Evolutionary conservation across 2,797 vertebrate species (phyloP), one percentile per base, ranked within the genome.

Genomic region (Catamblyrhynchus diadema): DNA sequence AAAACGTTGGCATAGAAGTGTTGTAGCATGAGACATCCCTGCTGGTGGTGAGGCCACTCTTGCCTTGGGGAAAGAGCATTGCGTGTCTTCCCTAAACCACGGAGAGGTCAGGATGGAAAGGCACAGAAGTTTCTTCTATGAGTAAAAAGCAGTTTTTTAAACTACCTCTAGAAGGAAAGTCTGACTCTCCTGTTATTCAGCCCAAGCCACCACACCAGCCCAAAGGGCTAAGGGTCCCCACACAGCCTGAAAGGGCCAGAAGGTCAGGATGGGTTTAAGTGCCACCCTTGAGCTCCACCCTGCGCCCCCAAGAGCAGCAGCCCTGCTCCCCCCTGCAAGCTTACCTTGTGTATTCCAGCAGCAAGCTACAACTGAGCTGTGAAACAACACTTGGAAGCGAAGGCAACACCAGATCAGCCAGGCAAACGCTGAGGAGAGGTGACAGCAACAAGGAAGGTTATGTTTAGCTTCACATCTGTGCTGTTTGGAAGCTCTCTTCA

Each of bases 391-490:
- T 85, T 5, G 1, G 56, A 77, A 88, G 85, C 0, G 15, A 86
- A 87, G 65, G 77, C 65, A 85, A 19, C 69, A 74, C 70, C 78
- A 15, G 60, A 77, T 90, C 95, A 93, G 48, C 51, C 74, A 85
- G 53, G 94, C 83, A 25, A 92, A 90, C 0, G 2, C 83, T 88
- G 54, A 94, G 73, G 69, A 88, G 70, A 97, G 91, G 94, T 93
- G 94, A 93, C 90, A 93, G 86, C 66, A 93, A 94, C 81, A 94
- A 88, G 80, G 71, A 93, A 41, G 80, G 91, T 94, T 94, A 94
- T 86, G 86, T 94, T 95, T 95, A 90, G 88, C 89, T 27, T 59
- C 91, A 86, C 86, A 94, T 93, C 95, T 93, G 88, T 92, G 94
- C 91, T 92, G 82, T 94, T 83, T 51, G 73, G 22, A 91, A 75